phyloP scores from a whole-genome alignment of 2,113 vertebrate genomes.

The Ariopsis seemanni region DNA sequence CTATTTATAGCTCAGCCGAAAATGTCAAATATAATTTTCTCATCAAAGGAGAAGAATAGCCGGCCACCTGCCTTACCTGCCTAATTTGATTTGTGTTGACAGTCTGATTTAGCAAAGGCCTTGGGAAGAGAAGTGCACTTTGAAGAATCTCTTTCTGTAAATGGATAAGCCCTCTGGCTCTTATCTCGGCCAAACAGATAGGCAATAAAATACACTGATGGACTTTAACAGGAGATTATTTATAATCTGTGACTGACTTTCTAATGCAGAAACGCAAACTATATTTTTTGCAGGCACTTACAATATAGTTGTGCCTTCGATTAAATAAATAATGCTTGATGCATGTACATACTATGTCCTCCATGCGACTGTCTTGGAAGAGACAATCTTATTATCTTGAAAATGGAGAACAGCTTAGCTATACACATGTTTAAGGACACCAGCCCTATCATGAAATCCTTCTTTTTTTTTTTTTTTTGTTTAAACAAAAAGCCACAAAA shows the following conservation, averaged over 20 bases:
- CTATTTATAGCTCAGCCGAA: slow-evolving; percentile 45
- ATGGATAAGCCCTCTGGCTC: slow-evolving; percentile 34
- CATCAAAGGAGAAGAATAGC: slow-evolving; percentile 49
- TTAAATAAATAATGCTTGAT: neutral
- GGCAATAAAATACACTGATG: slow-evolving; percentile 23
- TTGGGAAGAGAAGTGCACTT: slow-evolving; percentile 43
- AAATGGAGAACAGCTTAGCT: slow-evolving; percentile 2
- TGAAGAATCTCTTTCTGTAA: slow-evolving; percentile 47
- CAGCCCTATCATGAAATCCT: neutral
- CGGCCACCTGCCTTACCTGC: slow-evolving; percentile 49
- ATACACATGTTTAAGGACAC: slow-evolving; percentile 2
- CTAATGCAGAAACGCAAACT: slow-evolving; percentile 9
- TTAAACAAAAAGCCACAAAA: neutral
- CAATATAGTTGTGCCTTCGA: neutral
- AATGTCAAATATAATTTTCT: slow-evolving; percentile 56
- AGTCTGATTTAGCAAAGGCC: slow-evolving; percentile 49
- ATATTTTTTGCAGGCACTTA: neutral
- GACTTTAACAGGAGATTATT: slow-evolving; percentile 13
- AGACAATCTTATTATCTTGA: neutral
- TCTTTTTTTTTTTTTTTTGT: too few species aligned
- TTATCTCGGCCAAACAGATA: slow-evolving; percentile 32
- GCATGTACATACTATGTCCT: neutral
- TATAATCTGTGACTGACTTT: neutral
- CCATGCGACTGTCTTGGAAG: neutral
- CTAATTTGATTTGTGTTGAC: slow-evolving; percentile 57